These are phyloP conservation scores for Ormyrus nitidulus DNA, from an alignment of 2,888 invertebrate species.

Conservation along the genomic window DNA sequence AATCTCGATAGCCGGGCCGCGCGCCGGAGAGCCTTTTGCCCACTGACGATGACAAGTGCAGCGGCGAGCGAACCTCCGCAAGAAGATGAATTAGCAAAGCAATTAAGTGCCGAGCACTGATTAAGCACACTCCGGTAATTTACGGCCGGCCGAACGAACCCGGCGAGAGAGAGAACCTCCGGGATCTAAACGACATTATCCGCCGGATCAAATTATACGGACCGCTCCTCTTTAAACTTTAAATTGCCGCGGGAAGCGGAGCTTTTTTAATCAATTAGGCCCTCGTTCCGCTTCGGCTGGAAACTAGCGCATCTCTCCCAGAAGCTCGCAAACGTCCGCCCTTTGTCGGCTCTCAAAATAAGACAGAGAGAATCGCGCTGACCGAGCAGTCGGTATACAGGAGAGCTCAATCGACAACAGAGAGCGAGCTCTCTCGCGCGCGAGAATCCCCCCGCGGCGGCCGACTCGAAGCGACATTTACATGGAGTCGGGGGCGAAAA, in stretches of 20 bases:
- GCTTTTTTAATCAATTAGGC: no score
- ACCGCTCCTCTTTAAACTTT: not conserved
- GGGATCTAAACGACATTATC: conserved; percentile 31
- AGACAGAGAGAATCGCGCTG: not conserved
- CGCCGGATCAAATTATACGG: conserved; percentile 17
- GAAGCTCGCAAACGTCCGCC: no score
- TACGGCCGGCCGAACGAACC: not conserved
- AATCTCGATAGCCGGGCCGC: conserved; percentile 14
- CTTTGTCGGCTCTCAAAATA: not conserved
- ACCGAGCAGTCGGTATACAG: not conserved
- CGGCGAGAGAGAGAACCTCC: not conserved
- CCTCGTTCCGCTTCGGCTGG: no score
- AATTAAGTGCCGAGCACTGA: conserved; percentile 55
- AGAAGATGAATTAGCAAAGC: conserved; percentile 53
- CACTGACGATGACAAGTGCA: conserved; percentile 40
- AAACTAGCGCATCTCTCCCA: no score
- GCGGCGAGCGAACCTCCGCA: conserved; percentile 2
- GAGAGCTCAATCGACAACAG: no score
- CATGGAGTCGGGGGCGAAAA: conserved; percentile 16
- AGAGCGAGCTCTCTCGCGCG: no score
- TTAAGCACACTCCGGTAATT: conserved; percentile 52
- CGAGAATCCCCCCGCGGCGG: not conserved
- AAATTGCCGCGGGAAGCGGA: no score
- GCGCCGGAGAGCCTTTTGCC: conserved; percentile 8
- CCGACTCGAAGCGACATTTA: conserved; percentile 34